These are phyloP conservation scores for Fratercula arctica DNA, from an alignment of 2,797 vertebrate genomes.

Conservation along the genomic window DNA sequence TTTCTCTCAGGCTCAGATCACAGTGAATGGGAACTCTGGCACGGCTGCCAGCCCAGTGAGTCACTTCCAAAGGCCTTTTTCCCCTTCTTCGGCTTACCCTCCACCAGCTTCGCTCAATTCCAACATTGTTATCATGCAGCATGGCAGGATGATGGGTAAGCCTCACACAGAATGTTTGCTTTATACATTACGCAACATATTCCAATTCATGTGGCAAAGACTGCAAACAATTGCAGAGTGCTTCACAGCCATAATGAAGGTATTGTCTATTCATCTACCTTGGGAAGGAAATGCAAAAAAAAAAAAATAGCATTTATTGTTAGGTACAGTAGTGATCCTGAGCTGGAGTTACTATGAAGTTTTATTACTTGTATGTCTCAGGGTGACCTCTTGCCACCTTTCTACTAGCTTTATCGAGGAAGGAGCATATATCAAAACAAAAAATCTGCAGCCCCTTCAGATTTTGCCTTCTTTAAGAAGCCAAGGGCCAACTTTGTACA, in stretches of 20 bases:
- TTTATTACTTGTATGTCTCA: background rate
- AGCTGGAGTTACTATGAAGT: background rate
- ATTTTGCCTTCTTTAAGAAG: background rate
- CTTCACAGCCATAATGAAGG: background rate
- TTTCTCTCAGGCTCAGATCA: constrained; percentile 86
- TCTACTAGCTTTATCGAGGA: background rate
- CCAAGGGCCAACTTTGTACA: background rate
- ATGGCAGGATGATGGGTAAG: constrained; percentile 89
- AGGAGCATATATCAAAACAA: background rate
- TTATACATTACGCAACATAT: background rate
- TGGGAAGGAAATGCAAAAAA: background rate
- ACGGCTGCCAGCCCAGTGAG: constrained; percentile 81
- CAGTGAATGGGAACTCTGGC: constrained; percentile 89
- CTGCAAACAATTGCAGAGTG: background rate
- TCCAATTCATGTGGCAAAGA: background rate
- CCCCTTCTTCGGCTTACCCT: constrained; percentile 88
- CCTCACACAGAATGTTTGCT: constrained; percentile 10
- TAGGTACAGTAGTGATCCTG: background rate
- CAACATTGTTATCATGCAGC: constrained; percentile 82
- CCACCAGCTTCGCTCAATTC: constrained; percentile 86
- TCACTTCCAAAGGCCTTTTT: constrained; percentile 89
- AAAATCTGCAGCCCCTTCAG: background rate
- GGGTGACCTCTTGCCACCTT: background rate
- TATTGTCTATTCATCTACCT: background rate
- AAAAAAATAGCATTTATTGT: background rate